phyloP scores from a whole-genome alignment of 2,797 vertebrate species.

The Myoxocephalus aenaeus region DNA sequence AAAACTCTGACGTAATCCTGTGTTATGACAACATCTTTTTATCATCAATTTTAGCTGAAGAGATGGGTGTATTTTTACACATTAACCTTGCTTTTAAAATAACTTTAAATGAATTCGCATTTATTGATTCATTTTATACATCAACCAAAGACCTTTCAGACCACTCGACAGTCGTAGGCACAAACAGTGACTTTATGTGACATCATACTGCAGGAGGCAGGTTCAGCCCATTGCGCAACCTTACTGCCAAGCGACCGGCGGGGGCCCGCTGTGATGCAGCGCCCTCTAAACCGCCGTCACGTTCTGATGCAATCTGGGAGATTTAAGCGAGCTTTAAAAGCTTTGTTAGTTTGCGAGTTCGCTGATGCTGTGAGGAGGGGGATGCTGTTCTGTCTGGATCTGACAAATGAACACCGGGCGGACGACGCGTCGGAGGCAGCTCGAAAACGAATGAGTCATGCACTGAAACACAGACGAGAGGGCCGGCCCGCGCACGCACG shows the following conservation, averaged over 20 bases:
- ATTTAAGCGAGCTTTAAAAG: constrained; percentile 36
- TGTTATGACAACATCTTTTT: no score
- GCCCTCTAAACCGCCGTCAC: constrained; percentile 9
- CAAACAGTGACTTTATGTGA: constrained; percentile 6
- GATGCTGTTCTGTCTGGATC: constrained; percentile 26
- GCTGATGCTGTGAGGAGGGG: constrained; percentile 17
- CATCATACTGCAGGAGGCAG: constrained; percentile 15
- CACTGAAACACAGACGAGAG: constrained; percentile 4
- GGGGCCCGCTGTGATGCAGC: background rate
- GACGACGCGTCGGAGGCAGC: constrained; percentile 9
- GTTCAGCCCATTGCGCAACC: constrained; percentile 30
- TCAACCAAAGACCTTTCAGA: background rate
- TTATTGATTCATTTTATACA: constrained; percentile 3
- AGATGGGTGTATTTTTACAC: background rate
- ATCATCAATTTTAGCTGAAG: no score
- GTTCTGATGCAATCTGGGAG: constrained; percentile 45
- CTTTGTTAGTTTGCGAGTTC: background rate
- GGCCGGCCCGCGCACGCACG: constrained; percentile 1
- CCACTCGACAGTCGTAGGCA: constrained; percentile 18
- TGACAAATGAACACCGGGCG: constrained; percentile 19
- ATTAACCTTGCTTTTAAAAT: background rate
- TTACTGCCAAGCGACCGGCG: constrained; percentile 21
- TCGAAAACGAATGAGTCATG: constrained; percentile 46
- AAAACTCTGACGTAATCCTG: no score
- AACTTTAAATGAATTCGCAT: background rate